Evolutionary conservation across 2,888 invertebrate genomes (phyloP).

Genomic region (Acleris cristana): DNA sequence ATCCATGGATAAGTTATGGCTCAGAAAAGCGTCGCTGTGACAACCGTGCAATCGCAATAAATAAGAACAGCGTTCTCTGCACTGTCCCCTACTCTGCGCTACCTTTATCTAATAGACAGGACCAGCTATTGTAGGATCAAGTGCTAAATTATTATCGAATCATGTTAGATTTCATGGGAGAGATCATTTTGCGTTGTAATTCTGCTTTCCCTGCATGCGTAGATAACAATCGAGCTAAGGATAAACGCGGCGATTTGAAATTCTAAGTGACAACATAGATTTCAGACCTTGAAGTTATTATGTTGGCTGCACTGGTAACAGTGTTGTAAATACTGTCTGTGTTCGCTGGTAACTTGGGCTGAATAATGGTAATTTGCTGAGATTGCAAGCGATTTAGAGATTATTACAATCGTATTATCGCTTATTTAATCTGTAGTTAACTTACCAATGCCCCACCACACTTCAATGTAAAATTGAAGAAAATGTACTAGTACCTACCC

Average conservation of each 20-base stretch:
- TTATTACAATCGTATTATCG: neutral
- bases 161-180: constrained; percentile 63
- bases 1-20: constrained; percentile 55
- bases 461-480: too few relatives aligned
- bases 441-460: too few relatives aligned
- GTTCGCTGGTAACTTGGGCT: constrained; percentile 5
- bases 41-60: constrained; percentile 59
- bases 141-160: constrained; percentile 74
- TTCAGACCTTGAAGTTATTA: constrained; percentile 40
- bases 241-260: constrained; percentile 69
- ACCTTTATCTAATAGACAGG: constrained; percentile 68
- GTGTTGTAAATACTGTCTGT: constrained; percentile 28
- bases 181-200: constrained; percentile 56
- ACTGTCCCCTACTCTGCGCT: constrained; percentile 49
- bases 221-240: constrained; percentile 63
- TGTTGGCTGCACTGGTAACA: constrained; percentile 22
- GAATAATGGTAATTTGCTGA: constrained; percentile 5
- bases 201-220: constrained; percentile 44
- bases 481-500: too few relatives aligned
- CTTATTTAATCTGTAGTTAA: too few relatives aligned
- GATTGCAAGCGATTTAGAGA: constrained; percentile 2
- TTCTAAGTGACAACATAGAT: constrained; percentile 59
- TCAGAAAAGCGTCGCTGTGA: constrained; percentile 48
- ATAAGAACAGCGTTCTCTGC: constrained; percentile 50
- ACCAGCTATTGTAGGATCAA: constrained; percentile 66